Percentiles rank a stretch among this genome's conserved stretches.
These are phyloP conservation scores for Haliclona indistincta DNA, from an alignment of 37 sponge, comb jelly and placozoan genomes.

Conservation along the genomic window DNA sequence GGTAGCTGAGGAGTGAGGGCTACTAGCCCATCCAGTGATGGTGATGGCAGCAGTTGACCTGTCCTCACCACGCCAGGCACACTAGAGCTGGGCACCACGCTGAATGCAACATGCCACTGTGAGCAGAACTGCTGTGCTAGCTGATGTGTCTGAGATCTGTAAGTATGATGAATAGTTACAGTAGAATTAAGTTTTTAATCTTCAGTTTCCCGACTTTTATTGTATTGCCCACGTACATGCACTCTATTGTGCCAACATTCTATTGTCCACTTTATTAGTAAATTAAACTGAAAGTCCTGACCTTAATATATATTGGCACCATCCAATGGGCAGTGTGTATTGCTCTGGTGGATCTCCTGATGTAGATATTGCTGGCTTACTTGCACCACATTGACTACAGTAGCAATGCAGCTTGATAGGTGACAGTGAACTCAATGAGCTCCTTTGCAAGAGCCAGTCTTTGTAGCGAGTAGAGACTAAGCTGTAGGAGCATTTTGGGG, in stretches of 20 bases:
- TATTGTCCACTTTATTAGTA: neutral
- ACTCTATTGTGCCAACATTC: neutral
- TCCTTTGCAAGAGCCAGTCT: conserved; percentile 38
- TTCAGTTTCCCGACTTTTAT: neutral
- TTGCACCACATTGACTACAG: conserved; percentile 40
- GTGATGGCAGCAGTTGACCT: conserved; percentile 35
- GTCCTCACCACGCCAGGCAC: conserved; percentile 40
- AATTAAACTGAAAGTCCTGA: neutral
- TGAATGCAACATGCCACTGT: conserved; percentile 49
- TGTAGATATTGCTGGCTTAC: conserved; percentile 20
- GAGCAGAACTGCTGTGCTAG: conserved; percentile 32
- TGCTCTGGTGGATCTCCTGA: conserved; percentile 55
- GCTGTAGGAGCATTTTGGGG: conserved; percentile 18
- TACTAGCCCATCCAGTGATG: too few relatives aligned
- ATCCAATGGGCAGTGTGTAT: conserved; percentile 52
- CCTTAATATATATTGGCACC: conserved; percentile 41
- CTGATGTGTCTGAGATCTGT: conserved; percentile 45
- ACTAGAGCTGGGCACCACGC: conserved; percentile 14
- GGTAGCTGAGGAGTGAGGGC: too few relatives aligned
- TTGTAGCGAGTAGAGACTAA: conserved; percentile 43
- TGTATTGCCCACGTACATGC: neutral
- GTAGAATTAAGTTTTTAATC: neutral
- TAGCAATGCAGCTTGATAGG: conserved; percentile 32
- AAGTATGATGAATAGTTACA: neutral
- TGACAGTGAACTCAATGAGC: conserved; percentile 31